A percentile compares a stretch with the other conserved stretches of the same genome.
phyloP scores from a whole-genome alignment of 2,113 vertebrate species.

The Dromaius novaehollandiae region DNA sequence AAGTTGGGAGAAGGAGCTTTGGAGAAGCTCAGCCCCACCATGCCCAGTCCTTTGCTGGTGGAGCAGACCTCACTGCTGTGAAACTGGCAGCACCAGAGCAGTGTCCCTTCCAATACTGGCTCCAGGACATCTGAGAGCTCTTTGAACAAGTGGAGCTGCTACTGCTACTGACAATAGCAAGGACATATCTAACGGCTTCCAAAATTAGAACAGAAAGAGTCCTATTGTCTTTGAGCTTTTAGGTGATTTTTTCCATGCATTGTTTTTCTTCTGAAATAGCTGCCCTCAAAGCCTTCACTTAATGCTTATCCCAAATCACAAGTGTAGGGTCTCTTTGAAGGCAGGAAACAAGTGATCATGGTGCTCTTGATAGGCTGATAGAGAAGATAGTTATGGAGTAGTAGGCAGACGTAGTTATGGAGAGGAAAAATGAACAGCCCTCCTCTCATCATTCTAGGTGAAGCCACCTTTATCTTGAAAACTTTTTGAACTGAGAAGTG shows the following conservation, averaged over 20 bases:
- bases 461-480: neutral
- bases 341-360: neutral
- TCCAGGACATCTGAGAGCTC: neutral
- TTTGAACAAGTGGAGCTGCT: neutral
- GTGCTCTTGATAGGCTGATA: neutral
- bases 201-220: neutral
- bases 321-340: neutral
- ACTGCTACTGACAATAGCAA: neutral
- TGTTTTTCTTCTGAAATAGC: neutral
- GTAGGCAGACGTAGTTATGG: neutral
- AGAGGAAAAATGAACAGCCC: neutral
- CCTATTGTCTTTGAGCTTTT: neutral
- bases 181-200: neutral
- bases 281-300: neutral
- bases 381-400: neutral
- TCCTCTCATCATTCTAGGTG: neutral
- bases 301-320: neutral
- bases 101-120: neutral
- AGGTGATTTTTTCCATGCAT: neutral
- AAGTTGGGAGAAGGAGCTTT: neutral
- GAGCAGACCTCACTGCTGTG: neutral
- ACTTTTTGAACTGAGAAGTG: neutral
- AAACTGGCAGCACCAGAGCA: neutral
- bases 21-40: neutral
- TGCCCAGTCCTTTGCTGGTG: neutral